These are phyloP conservation scores for Hemibagrus wyckioides DNA, from an alignment of 2,113 vertebrate species.

Conservation along the genomic window DNA sequence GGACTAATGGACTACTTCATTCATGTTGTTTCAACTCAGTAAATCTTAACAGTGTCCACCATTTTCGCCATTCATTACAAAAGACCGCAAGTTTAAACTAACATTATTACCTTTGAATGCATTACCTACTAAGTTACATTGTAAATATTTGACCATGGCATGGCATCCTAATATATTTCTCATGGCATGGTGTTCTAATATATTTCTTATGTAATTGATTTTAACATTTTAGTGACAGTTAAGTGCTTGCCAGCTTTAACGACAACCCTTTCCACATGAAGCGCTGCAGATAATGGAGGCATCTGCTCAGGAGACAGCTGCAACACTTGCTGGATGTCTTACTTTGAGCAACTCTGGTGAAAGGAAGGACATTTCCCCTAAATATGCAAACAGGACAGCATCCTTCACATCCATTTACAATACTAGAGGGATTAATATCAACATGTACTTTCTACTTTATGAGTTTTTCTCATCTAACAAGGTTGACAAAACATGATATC, in stretches of 20 bases:
- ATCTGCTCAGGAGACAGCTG: slow-evolving; percentile 20
- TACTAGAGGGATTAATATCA: slow-evolving; percentile 51
- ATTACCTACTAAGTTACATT: slow-evolving; percentile 20
- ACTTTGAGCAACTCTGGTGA: neutral
- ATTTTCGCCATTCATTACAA: neutral
- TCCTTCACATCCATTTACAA: slow-evolving; percentile 9
- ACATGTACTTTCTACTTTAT: slow-evolving; percentile 61
- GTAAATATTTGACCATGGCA: slow-evolving; percentile 41
- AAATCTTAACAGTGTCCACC: neutral
- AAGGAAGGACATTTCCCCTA: neutral
- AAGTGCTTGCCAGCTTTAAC: neutral
- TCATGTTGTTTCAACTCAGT: neutral
- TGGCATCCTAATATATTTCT: slow-evolving; percentile 26
- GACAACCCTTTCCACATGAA: neutral
- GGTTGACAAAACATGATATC: slow-evolving; percentile 66
- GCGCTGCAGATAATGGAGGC: slow-evolving; percentile 10
- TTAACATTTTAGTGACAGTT: neutral
- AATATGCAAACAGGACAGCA: slow-evolving; percentile 25
- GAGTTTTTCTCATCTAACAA: slow-evolving; percentile 67
- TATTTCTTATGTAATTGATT: neutral
- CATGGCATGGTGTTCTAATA: slow-evolving; percentile 33
- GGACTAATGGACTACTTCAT: neutral
- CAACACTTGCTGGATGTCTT: slow-evolving; percentile 7
- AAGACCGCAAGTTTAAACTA: neutral
- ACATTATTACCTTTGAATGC: neutral